phyloP scores from a whole-genome alignment of 2,888 invertebrate species.

The Rhimphoctona megacephalus region DNA sequence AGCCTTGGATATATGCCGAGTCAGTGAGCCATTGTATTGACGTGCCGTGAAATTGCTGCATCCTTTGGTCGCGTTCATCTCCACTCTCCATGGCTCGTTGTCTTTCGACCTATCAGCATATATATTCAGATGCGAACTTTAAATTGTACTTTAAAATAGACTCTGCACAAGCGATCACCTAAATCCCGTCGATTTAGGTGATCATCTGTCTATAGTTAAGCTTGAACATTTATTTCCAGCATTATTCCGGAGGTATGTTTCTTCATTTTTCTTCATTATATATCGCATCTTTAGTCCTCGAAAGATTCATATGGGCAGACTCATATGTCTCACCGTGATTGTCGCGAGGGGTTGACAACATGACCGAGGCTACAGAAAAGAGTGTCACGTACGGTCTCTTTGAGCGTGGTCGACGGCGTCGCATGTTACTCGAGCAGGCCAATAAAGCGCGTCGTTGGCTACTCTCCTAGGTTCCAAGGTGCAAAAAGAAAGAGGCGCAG shows the following conservation, averaged over 20 bases:
- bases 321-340: constrained; percentile 39
- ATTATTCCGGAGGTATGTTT: not conserved
- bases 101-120: constrained; percentile 9
- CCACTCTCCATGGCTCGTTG: constrained; percentile 21
- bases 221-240: not conserved
- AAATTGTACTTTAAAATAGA: not conserved
- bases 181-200: not conserved
- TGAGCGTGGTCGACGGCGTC: constrained; percentile 43
- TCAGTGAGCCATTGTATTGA: constrained; percentile 44
- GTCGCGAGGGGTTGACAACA: not conserved
- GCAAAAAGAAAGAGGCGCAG: not conserved
- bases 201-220: not conserved
- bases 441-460: constrained; percentile 35
- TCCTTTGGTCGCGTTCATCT: constrained; percentile 2
- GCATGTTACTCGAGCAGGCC: constrained; percentile 33
- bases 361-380: not conserved
- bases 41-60: constrained; percentile 29
- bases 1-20: constrained; percentile 68
- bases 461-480: constrained; percentile 24
- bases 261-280: not conserved
- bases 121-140: not conserved
- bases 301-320: not conserved
- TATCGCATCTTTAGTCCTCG: not conserved
- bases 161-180: not conserved
- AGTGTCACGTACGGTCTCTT: constrained; percentile 59